These are phyloP conservation scores for Thaumatotibia leucotreta DNA, from an alignment of 1,140 invertebrate species.

Conservation along the genomic window DNA sequence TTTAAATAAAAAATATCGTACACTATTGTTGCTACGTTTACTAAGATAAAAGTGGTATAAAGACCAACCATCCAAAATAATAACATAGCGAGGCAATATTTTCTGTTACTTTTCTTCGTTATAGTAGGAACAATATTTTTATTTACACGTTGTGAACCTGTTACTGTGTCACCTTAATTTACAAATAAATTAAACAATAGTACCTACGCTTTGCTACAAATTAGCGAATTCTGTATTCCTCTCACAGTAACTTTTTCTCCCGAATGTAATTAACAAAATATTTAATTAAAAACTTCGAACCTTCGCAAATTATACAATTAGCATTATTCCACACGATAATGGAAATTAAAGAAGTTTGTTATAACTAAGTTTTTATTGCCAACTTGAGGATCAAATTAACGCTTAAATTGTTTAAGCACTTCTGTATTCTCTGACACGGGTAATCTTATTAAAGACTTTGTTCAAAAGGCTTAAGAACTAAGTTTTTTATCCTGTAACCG, in stretches of 20 bases:
- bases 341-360: conserved; percentile 6
- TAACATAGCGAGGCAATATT: too few species aligned
- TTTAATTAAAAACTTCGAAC: background rate
- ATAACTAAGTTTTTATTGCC: background rate
- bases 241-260: background rate
- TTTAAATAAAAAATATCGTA: too few species aligned
- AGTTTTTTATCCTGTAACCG: background rate
- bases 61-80: too few species aligned
- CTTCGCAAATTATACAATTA: conserved; percentile 6
- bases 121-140: too few species aligned
- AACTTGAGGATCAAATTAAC: background rate
- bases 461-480: background rate
- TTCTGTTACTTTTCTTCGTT: too few species aligned
- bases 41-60: too few species aligned
- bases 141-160: too few species aligned
- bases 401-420: conserved; percentile 1
- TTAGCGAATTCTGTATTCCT: background rate
- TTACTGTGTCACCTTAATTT: background rate
- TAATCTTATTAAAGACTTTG: background rate
- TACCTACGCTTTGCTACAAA: background rate
- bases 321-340: background rate
- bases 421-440: background rate
- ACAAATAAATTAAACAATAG: background rate
- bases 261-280: background rate
- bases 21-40: too few species aligned